Percentiles rank a stretch among this genome's conserved stretches.
phyloP scores from a whole-genome alignment of 2,888 invertebrate species.

The Aphodius sticticus region DNA sequence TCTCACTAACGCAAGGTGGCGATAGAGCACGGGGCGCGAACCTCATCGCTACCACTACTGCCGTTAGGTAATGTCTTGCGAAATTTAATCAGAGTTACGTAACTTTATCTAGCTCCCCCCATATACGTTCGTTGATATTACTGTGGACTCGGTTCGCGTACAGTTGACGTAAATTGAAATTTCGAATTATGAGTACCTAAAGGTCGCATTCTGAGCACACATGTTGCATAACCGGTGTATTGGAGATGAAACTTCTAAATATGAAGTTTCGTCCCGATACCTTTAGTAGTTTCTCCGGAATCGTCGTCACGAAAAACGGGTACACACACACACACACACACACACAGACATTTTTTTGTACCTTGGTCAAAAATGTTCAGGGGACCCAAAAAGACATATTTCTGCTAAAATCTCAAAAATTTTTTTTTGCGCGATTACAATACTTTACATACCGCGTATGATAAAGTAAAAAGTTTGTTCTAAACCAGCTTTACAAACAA shows the following conservation, averaged over 20 bases:
- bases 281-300: no score
- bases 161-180: conserved; percentile 4
- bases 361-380: no score
- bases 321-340: no score
- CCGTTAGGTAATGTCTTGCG: neutral
- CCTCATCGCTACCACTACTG: neutral
- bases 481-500: no score
- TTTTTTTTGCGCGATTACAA: no score
- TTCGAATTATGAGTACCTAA: neutral
- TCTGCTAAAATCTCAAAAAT: no score
- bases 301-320: no score
- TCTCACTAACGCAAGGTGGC: neutral
- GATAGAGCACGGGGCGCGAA: neutral
- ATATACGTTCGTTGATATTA: neutral
- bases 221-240: neutral
- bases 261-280: no score
- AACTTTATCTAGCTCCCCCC: neutral
- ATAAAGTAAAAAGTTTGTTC: no score
- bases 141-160: neutral
- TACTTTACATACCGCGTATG: no score
- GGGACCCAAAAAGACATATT: no score
- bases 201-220: neutral
- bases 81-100: conserved; percentile 4
- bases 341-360: no score
- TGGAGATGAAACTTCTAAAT: neutral